Conservation (phyloP, 1,140 invertebrate species). For the Geopemphigus sp. region DNA sequence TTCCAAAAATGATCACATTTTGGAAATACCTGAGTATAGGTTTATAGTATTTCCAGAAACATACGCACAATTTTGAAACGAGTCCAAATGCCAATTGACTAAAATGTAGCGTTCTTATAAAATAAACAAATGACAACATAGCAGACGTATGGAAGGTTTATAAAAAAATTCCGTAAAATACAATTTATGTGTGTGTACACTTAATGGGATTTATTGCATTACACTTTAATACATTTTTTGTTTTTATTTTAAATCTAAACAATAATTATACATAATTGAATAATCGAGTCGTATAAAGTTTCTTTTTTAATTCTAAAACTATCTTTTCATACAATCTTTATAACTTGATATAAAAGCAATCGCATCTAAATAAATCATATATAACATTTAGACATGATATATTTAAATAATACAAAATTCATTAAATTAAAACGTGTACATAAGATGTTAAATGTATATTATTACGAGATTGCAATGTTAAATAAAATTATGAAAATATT, state of each 20-base stretch:
- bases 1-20: conserved; percentile 8
- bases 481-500: conserved; percentile 37
- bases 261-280: conserved; percentile 47
- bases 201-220: conserved; percentile 48
- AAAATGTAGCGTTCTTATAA: neutral
- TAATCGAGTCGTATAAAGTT: conserved; percentile 27
- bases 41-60: conserved; percentile 2
- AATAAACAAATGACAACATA: neutral
- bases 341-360: conserved; percentile 41
- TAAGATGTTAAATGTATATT: conserved; percentile 23
- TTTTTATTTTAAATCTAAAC: conserved; percentile 41
- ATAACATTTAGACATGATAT: neutral
- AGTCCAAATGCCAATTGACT: neutral
- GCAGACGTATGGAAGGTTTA: neutral
- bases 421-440: conserved; percentile 13
- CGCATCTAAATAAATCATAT: conserved; percentile 20
- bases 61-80: neutral
- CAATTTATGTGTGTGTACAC: conserved; percentile 25
- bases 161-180: conserved; percentile 7
- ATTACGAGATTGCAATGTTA: conserved; percentile 20
- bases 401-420: conserved; percentile 26
- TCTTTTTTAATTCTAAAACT: conserved; percentile 29
- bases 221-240: conserved; percentile 33
- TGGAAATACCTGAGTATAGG: conserved; percentile 26
- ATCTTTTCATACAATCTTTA: conserved; percentile 46